Conservation (phyloP, 2,113 vertebrate species). For the Hippopotamus amphibius region DNA sequence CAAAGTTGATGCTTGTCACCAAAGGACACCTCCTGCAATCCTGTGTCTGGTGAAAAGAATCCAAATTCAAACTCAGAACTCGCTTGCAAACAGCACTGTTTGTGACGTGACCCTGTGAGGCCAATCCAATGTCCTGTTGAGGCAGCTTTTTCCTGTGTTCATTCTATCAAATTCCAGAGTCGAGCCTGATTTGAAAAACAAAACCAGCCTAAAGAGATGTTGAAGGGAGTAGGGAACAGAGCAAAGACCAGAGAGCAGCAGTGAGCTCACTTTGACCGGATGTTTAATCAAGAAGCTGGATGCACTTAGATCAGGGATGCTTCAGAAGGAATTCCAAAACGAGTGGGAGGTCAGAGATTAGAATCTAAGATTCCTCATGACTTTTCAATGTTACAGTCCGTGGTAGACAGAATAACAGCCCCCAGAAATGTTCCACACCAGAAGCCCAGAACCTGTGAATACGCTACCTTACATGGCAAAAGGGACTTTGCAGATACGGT, state of each 20-base stretch:
- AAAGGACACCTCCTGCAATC: not conserved
- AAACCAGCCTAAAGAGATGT: not conserved
- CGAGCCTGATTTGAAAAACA: not conserved
- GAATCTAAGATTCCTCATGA: conserved; percentile 36
- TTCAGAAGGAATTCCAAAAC: not conserved
- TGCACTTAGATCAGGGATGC: not conserved
- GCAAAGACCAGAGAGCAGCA: not conserved
- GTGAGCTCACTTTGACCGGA: rapidly evolving
- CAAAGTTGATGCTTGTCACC: not conserved
- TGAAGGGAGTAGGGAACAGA: not conserved
- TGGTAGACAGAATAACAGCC: not conserved
- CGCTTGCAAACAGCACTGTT: not conserved
- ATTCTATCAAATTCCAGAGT: not conserved
- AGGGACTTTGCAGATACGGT: not conserved
- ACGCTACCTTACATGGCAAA: not conserved
- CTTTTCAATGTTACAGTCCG: not conserved
- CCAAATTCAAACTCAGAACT: not conserved
- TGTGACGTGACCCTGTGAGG: rapidly evolving
- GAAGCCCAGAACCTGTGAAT: not conserved
- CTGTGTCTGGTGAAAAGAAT: not conserved
- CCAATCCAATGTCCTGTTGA: not conserved
- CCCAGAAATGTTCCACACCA: not conserved
- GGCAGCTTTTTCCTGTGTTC: not conserved
- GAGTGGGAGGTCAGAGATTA: conserved; percentile 8
- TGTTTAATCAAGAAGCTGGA: not conserved